Evolutionary conservation across 2,888 invertebrate genomes (phyloP), one percentile per base, ranked within the genome.

Genomic region (Drosophila rubida): DNA sequence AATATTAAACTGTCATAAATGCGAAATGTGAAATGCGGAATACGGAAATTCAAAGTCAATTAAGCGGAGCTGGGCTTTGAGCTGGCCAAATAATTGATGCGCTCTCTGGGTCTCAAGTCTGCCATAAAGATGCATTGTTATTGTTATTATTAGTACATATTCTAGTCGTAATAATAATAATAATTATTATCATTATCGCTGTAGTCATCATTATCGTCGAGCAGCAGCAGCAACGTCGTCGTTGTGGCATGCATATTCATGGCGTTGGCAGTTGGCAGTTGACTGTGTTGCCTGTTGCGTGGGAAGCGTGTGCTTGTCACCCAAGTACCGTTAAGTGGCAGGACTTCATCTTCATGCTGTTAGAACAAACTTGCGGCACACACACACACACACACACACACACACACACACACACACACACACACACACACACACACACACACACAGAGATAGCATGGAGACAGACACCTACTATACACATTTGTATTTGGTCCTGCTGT

Each of bases 251-350:
- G 55, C 60, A 58, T 67, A 78, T 78, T 71, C 65, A 73, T 67
- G 25, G 80, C 37, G 35, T 44, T n/a, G 46, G 35, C 19, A 39
- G 9, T 16, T 41, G 41, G 13, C 23, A 59, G 45, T 37, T 46
- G 19, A 32, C 16, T 19, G 9, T 19, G 9, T 41, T 41, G 41
- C 41, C 41, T 41, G 49, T 37, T 37, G 35, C 35, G 35, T 37
- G 35, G 35, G 35, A 30, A 60, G 32, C 50, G 61, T 49, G 22
- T 14, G 32, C 32, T 35, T 66, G 50, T 58, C 69, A 65, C 78
- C 62, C 58, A 54, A 87, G 82, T 80, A 53, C 66, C 78, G 49
- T 82, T 75, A 84, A 87, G 81, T 70, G 80, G 30, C 60, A 35
- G 30, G 32, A 19, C 42, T 62, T 53, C 58, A 58, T 44, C 35